Evolutionary conservation across 2,113 vertebrate species (phyloP).

Genomic region (Phylloscopus trochilus): DNA sequence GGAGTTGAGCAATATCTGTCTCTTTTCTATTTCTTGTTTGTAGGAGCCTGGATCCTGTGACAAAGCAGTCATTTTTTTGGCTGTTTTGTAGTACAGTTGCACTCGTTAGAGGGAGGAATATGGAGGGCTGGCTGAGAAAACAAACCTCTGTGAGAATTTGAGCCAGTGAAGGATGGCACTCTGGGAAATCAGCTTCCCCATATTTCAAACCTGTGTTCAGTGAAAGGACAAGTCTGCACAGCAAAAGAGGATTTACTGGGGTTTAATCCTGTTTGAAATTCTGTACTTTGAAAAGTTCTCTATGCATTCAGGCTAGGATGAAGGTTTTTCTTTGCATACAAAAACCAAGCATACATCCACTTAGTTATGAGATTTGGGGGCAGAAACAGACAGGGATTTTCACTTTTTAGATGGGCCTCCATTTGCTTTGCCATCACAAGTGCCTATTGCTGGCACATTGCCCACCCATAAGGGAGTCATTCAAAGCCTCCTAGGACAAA

Average conservation of each 20-base stretch:
- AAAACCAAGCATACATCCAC: neutral
- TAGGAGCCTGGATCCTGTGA: neutral
- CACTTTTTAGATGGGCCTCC: neutral
- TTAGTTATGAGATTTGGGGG: neutral
- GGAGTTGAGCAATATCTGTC: neutral
- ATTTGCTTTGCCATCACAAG: neutral
- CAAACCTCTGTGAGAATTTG: neutral
- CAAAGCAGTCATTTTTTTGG: neutral
- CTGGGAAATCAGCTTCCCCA: neutral
- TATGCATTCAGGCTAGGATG: neutral
- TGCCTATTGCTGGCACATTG: neutral
- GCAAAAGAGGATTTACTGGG: neutral
- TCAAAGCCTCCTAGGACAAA: neutral
- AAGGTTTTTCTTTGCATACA: neutral
- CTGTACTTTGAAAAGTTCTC: neutral
- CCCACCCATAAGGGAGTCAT: neutral
- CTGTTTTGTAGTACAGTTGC: neutral
- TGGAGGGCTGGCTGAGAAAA: neutral
- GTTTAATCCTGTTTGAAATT: neutral
- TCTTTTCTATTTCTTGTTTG: neutral
- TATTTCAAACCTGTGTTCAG: neutral
- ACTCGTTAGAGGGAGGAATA: neutral
- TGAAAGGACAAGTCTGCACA: neutral
- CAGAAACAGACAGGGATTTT: neutral
- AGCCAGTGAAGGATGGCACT: neutral